Evolutionary conservation across 2,797 vertebrate genomes (phyloP).

Genomic region (Cynopterus sphinx): DNA sequence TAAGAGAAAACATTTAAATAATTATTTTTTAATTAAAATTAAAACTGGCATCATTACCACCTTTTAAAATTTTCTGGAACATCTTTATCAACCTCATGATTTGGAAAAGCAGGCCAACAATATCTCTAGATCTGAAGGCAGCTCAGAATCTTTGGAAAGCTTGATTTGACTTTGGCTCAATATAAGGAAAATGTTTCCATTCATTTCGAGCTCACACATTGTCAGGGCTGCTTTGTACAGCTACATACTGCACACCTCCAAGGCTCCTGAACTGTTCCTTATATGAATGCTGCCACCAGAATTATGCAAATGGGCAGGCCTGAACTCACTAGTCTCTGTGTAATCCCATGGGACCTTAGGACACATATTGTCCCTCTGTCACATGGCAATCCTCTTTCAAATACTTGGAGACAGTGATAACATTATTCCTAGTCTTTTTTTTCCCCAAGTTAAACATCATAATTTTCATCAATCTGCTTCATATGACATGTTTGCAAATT

Average conservation of each 20-base stretch:
- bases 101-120: background rate
- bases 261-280: background rate
- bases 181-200: background rate
- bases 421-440: background rate
- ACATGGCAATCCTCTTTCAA: background rate
- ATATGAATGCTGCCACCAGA: background rate
- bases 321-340: too few relatives aligned
- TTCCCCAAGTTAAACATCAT: slow-evolving; percentile 11
- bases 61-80: background rate
- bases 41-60: background rate
- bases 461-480: background rate
- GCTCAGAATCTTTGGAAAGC: background rate
- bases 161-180: background rate
- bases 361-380: background rate
- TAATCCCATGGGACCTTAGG: background rate
- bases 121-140: background rate
- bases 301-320: background rate
- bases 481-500: background rate
- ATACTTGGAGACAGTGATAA: background rate
- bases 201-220: background rate
- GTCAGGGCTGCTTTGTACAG: background rate
- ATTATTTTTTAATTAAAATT: background rate
- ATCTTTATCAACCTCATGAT: background rate
- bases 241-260: background rate
- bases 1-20: background rate